Evolutionary conservation across 2,888 invertebrate genomes (phyloP).

Genomic region (Bruchidius siliquastri): DNA sequence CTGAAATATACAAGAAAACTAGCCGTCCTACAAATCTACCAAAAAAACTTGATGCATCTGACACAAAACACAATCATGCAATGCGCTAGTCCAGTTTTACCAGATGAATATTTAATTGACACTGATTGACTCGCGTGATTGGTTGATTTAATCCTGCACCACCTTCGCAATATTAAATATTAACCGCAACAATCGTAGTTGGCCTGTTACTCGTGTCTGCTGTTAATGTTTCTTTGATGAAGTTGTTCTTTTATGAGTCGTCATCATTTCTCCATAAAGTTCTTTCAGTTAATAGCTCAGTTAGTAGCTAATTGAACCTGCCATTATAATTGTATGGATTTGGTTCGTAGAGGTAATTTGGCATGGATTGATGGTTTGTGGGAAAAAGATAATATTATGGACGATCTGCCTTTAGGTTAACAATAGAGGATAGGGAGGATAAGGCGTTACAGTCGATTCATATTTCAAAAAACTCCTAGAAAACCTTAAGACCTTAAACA

Average conservation of each 20-base stretch:
- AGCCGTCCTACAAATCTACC: not conserved
- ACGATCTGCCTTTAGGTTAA: not conserved
- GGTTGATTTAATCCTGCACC: conserved; percentile 37
- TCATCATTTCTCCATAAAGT: not conserved
- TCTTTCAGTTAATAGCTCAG: not conserved
- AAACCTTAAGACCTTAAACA: no score
- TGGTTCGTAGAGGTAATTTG: not conserved
- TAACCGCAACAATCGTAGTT: conserved; percentile 24
- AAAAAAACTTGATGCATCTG: not conserved
- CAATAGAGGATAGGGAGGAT: no score
- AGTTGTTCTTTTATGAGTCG: not conserved
- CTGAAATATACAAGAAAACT: not conserved
- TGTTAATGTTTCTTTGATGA: conserved; percentile 8
- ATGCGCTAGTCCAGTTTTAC: conserved; percentile 3
- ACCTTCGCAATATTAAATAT: conserved; percentile 32
- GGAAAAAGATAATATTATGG: not conserved
- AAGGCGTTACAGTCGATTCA: no score
- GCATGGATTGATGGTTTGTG: not conserved
- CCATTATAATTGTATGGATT: not conserved
- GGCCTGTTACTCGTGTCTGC: conserved; percentile 2
- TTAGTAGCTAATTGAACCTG: not conserved
- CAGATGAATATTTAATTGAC: conserved; percentile 27
- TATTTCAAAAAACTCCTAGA: no score
- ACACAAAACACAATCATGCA: not conserved
- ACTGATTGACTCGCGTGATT: conserved; percentile 35